Evolutionary conservation across 2,113 vertebrate species (phyloP).

Genomic region (Ctenodactylus gundi): DNA sequence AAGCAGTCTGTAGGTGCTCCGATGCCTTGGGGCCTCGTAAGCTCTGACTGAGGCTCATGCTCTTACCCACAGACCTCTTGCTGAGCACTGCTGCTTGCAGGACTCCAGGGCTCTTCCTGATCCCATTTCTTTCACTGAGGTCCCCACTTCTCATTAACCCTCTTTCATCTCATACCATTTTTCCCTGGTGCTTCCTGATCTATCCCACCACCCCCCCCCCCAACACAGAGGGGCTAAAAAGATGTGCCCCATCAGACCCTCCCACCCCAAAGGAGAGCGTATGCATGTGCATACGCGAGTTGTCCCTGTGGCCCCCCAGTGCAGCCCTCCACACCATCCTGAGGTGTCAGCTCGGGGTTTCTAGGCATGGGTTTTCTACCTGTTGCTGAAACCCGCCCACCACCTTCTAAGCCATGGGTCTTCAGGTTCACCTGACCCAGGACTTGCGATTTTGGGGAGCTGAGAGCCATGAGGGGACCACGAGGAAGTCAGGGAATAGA

Average conservation of each 20-base stretch:
- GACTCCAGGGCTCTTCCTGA: neutral
- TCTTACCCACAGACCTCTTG: too few species aligned
- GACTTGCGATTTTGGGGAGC: neutral
- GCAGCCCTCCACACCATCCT: neutral
- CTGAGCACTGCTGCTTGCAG: neutral
- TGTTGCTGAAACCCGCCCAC: neutral
- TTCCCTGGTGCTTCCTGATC: neutral
- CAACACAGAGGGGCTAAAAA: neutral
- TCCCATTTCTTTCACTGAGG: neutral
- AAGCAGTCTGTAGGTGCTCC: neutral
- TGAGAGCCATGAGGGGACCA: neutral
- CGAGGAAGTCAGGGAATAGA: neutral
- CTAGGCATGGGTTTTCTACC: conserved; percentile 19
- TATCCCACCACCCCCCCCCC: too few species aligned
- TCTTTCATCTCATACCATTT: neutral
- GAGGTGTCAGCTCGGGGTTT: neutral
- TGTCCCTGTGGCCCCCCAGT: neutral
- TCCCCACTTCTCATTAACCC: neutral
- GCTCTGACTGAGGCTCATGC: too few species aligned
- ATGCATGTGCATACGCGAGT: neutral
- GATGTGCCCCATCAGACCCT: neutral
- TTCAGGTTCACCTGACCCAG: neutral
- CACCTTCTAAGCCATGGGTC: neutral
- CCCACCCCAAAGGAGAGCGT: neutral
- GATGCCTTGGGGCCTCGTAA: too few species aligned